A percentile compares a stretch with the other conserved stretches of the same genome.
These are phyloP conservation scores for Drosophila lacteicornis DNA, from an alignment of 1,140 invertebrate genomes.

Conservation along the genomic window DNA sequence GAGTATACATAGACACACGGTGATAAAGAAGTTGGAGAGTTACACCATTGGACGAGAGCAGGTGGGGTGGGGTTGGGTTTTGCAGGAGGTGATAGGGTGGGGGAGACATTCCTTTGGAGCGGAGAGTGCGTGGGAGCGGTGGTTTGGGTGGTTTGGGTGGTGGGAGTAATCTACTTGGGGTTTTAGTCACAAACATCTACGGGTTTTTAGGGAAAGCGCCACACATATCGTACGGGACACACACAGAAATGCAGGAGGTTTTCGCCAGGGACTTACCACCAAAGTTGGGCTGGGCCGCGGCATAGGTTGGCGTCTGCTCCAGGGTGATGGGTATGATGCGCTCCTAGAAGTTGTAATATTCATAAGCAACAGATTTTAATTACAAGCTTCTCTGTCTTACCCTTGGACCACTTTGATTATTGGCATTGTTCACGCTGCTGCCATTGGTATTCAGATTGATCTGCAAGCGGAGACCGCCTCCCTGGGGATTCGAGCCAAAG, in stretches of 20 bases:
- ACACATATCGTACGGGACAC: constrained; percentile 35
- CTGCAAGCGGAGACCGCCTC: constrained; percentile 73
- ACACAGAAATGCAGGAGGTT: constrained; percentile 9
- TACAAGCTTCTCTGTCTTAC: constrained; percentile 29
- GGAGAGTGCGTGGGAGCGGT: constrained; percentile 47
- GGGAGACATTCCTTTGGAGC: constrained; percentile 16
- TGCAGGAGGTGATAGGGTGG: constrained; percentile 1
- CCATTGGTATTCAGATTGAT: constrained; percentile 65
- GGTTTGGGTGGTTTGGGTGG: constrained; percentile 46
- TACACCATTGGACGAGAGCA: constrained; percentile 50
- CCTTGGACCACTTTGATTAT: constrained; percentile 70
- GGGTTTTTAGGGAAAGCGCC: constrained; percentile 57
- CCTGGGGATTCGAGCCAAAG: constrained; percentile 63
- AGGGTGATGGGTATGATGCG: constrained; percentile 86
- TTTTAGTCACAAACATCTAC: constrained; percentile 75
- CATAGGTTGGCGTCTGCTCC: constrained; percentile 84
- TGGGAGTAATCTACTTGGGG: constrained; percentile 28
- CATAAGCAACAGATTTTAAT: background rate
- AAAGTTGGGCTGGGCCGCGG: constrained; percentile 77
- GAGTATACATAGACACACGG: constrained; percentile 79
- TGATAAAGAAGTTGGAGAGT: constrained; percentile 70
- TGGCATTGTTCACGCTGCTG: constrained; percentile 52
- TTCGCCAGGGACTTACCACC: constrained; percentile 61
- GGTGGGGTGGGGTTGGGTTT: constrained; percentile 14
- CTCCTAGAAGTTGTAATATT: constrained; percentile 52